These are phyloP conservation scores for Omphaloscelis lunosa DNA, from an alignment of 2,888 invertebrate species.

Conservation along the genomic window DNA sequence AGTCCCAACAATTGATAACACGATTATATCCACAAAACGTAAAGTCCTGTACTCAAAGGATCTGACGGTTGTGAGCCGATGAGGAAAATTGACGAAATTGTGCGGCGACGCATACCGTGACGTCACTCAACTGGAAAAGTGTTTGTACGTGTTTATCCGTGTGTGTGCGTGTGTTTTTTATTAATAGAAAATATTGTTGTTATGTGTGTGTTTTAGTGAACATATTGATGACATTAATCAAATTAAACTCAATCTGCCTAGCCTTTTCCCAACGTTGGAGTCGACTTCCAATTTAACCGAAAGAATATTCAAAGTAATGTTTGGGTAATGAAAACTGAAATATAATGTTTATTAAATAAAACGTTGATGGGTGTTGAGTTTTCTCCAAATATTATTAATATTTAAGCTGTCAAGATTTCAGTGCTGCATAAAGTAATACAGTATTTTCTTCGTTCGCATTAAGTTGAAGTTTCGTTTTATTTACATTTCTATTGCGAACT, in stretches of 20 bases:
- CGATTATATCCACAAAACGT: constrained; percentile 22
- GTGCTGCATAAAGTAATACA: constrained; percentile 4
- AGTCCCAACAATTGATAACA: constrained; percentile 17
- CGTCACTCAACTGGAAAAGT: constrained; percentile 28
- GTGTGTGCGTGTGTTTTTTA: background rate
- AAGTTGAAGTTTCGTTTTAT: constrained; percentile 20
- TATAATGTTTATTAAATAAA: background rate
- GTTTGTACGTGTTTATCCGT: constrained; percentile 2
- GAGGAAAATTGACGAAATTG: constrained; percentile 47
- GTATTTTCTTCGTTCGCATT: constrained; percentile 20
- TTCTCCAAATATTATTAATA: background rate
- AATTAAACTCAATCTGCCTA: background rate
- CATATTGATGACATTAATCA: background rate
- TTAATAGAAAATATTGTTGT: constrained; percentile 8
- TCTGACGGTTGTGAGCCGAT: constrained; percentile 15
- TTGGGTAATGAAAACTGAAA: no score
- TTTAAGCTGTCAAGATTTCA: constrained; percentile 9
- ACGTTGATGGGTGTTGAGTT: background rate
- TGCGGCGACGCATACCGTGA: constrained; percentile 31
- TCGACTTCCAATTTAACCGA: background rate
- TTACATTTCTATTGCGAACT: constrained; percentile 21
- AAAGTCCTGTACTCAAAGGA: constrained; percentile 17
- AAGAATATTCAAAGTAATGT: background rate
- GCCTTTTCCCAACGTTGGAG: background rate
- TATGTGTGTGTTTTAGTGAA: background rate